phyloP scores from a whole-genome alignment of 2,113 vertebrate genomes.

The Lophotis ruficrista region DNA sequence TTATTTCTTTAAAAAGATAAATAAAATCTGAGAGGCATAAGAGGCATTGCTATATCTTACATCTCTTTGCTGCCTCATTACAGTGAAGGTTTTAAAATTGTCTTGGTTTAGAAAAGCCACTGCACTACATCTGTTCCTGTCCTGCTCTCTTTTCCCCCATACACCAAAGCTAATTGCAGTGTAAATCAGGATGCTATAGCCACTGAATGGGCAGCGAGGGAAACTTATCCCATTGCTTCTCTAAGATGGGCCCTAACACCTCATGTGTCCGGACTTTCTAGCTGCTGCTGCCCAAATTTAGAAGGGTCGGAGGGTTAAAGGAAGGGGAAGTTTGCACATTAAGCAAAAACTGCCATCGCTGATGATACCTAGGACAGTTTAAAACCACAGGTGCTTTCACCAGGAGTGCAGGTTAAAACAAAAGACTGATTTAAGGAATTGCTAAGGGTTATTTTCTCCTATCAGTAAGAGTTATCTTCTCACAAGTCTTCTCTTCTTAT shows the following conservation, averaged over 20 bases:
- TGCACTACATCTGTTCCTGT: background rate
- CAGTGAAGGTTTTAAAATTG: background rate
- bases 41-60: background rate
- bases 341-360: background rate
- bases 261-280: background rate
- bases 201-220: background rate
- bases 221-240: background rate
- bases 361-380: background rate
- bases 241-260: background rate
- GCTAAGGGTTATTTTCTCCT: background rate
- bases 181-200: background rate
- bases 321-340: background rate
- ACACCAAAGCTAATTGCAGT: background rate
- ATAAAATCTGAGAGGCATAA: background rate
- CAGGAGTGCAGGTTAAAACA: background rate
- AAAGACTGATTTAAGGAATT: background rate
- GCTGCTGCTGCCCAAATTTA: background rate
- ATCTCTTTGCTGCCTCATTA: background rate
- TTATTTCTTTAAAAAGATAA: conserved; percentile 19
- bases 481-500: background rate
- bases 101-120: background rate
- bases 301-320: background rate
- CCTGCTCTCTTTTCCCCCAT: background rate
- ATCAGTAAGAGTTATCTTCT: background rate
- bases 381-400: background rate